These are phyloP conservation scores for Leguminivora glycinivorella DNA, from an alignment of 1,140 invertebrate species.

Conservation along the genomic window DNA sequence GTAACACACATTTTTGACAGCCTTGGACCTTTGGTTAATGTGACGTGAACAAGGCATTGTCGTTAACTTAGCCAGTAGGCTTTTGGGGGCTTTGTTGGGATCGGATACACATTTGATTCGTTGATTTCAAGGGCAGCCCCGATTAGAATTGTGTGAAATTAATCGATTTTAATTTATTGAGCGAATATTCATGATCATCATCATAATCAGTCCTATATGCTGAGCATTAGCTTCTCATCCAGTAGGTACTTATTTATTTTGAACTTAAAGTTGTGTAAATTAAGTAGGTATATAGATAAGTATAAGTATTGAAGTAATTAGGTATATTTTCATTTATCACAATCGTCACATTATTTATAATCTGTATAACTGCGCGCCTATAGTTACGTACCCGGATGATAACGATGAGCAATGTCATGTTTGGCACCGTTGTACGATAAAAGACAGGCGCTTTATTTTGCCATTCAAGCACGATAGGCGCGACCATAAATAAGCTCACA, in stretches of 20 bases:
- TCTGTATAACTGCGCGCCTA: not conserved
- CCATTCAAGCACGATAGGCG: not conserved
- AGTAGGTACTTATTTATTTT: too few species aligned
- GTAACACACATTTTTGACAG: constrained; percentile 11
- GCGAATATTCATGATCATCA: not conserved
- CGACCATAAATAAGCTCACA: not conserved
- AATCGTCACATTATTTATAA: too few species aligned
- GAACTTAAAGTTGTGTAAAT: too few species aligned
- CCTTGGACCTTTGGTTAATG: constrained; percentile 2
- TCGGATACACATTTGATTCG: not conserved
- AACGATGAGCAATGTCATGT: not conserved
- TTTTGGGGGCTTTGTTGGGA: not conserved
- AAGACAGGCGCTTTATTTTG: not conserved
- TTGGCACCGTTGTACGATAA: not conserved
- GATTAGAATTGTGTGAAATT: not conserved
- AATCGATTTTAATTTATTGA: not conserved
- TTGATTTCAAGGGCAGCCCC: not conserved
- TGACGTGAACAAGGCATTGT: constrained; percentile 1
- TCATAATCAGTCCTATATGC: too few species aligned
- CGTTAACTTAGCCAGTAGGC: not conserved
- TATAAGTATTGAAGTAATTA: too few species aligned
- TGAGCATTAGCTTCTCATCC: too few species aligned
- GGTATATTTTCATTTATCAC: too few species aligned
- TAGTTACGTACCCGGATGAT: not conserved
- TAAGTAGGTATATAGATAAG: too few species aligned